Conservation (phyloP, 2,113 vertebrate genomes). For the human region DNA sequence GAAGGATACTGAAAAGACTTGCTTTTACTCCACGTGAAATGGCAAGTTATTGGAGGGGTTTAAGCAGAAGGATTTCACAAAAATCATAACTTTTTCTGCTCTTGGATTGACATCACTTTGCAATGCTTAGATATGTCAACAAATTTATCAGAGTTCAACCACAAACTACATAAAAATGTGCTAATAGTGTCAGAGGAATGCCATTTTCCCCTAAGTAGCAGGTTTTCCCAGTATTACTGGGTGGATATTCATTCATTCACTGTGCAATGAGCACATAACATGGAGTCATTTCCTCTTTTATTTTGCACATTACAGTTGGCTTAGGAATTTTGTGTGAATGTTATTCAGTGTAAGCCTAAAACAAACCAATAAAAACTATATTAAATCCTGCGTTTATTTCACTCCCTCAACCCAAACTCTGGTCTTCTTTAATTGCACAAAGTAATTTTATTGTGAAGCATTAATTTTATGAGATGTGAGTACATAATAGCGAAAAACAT, state of each 20-base stretch:
- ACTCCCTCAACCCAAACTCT: background rate
- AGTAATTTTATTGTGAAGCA: background rate
- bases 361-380: background rate
- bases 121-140: background rate
- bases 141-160: background rate
- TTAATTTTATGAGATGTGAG: background rate
- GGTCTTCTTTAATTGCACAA: background rate
- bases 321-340: background rate
- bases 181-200: background rate
- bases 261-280: too few relatives aligned
- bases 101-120: background rate
- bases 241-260: background rate
- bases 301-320: background rate
- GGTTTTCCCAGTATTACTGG: background rate
- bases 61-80: background rate
- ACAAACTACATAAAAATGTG: background rate
- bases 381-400: background rate
- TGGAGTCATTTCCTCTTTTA: background rate
- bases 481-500: background rate
- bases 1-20: background rate
- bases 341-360: background rate
- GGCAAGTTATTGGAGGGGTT: too few relatives aligned
- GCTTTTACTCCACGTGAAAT: background rate
- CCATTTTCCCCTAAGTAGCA: background rate
- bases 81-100: background rate